These are phyloP conservation scores for Labroides dimidiatus DNA, from an alignment of 2,797 vertebrate genomes.

Conservation along the genomic window DNA sequence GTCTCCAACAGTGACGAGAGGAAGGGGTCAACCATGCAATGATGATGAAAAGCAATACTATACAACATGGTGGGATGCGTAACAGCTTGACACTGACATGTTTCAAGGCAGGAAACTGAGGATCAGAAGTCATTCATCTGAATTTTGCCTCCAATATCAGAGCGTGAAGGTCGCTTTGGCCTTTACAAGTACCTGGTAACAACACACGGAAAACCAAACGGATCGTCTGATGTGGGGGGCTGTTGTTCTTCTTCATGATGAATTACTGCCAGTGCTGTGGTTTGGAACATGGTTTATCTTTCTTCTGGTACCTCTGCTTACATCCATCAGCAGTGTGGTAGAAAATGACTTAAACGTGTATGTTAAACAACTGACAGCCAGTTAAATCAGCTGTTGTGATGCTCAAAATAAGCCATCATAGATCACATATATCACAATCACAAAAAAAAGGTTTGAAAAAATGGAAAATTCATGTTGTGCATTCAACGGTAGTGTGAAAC, in stretches of 20 bases:
- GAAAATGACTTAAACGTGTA: background rate
- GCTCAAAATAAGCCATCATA: background rate
- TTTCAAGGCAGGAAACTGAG: slow-evolving; percentile 37
- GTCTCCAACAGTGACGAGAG: slow-evolving; percentile 39
- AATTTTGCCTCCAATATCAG: slow-evolving; percentile 36
- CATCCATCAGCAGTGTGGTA: background rate
- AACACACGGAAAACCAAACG: slow-evolving; percentile 12
- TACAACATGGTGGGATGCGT: slow-evolving; percentile 12
- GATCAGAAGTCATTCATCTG: slow-evolving; percentile 61
- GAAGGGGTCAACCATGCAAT: slow-evolving; percentile 57
- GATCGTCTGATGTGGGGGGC: background rate
- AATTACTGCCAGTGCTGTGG: slow-evolving; percentile 2
- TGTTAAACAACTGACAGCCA: background rate
- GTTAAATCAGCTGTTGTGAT: background rate
- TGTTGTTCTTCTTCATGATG: slow-evolving; percentile 3
- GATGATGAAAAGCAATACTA: slow-evolving; percentile 52
- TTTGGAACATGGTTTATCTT: background rate
- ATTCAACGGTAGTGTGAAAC: no score
- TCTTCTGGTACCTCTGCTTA: background rate
- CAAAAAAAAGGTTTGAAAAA: no score
- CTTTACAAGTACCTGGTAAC: slow-evolving; percentile 22
- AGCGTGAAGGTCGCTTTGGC: slow-evolving; percentile 49
- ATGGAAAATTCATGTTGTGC: no score
- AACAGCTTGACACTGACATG: slow-evolving; percentile 34
- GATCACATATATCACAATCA: no score